Conservation (phyloP, 2,888 invertebrate species). For the Catocala nupta region DNA sequence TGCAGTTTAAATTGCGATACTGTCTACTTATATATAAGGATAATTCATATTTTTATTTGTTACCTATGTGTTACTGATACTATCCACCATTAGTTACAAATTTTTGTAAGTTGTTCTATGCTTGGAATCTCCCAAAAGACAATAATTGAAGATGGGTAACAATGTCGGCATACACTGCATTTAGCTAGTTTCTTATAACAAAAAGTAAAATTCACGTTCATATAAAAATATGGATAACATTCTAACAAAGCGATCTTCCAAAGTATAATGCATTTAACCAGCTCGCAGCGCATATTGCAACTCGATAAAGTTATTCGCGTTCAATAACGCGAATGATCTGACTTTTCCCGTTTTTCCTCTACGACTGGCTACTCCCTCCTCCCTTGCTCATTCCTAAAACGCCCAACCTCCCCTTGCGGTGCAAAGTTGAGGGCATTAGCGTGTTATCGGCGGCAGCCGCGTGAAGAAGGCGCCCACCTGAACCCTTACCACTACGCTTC, state of each 20-base stretch:
- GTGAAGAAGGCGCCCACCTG: conserved; percentile 86
- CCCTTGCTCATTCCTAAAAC: conserved; percentile 48
- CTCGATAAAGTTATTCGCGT: conserved; percentile 83
- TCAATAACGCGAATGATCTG: conserved; percentile 85
- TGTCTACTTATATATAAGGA: too few relatives aligned
- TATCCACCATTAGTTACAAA: too few relatives aligned
- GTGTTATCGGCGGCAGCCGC: conserved; percentile 85
- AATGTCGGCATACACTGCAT: too few relatives aligned
- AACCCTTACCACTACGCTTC: conserved; percentile 63
- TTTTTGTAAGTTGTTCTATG: too few relatives aligned
- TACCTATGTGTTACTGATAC: too few relatives aligned
- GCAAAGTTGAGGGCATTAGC: conserved; percentile 88
- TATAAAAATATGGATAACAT: too few relatives aligned
- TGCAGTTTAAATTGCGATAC: too few relatives aligned
- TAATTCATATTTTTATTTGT: too few relatives aligned
- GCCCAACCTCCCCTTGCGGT: conserved; percentile 76
- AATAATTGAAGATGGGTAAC: too few relatives aligned
- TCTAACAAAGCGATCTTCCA: neutral
- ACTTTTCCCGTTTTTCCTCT: conserved; percentile 84
- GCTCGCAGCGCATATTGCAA: conserved; percentile 71
- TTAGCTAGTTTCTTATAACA: too few relatives aligned
- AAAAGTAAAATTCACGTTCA: too few relatives aligned
- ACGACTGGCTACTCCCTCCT: conserved; percentile 65
- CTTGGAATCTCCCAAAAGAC: too few relatives aligned
- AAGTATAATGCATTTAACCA: conserved; percentile 30